These are phyloP conservation scores for Cathartes aura DNA, from an alignment of 2,113 vertebrate genomes.

Conservation along the genomic window DNA sequence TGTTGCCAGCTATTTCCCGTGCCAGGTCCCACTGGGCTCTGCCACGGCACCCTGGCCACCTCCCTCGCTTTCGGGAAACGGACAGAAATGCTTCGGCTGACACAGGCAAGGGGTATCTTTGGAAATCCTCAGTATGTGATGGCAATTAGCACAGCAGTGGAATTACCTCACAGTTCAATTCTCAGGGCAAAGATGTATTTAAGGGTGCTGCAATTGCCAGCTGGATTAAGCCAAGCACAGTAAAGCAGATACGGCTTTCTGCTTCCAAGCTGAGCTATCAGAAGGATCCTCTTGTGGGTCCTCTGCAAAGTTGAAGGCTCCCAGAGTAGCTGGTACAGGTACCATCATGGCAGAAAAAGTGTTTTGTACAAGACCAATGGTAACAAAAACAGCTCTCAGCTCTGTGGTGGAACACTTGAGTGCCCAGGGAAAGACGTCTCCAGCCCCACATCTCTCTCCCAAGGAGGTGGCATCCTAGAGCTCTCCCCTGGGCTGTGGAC, in stretches of 20 bases:
- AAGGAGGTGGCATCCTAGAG: neutral
- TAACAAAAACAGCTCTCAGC: neutral
- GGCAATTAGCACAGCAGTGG: neutral
- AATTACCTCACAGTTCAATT: neutral
- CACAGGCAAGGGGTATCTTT: neutral
- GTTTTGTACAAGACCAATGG: neutral
- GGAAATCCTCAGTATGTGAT: neutral
- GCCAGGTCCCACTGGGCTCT: neutral
- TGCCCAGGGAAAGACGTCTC: neutral
- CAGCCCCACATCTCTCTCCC: neutral
- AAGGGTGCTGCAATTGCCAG: neutral
- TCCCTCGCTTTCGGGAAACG: neutral
- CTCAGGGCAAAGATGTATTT: neutral
- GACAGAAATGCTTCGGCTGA: neutral
- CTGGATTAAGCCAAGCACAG: conserved; percentile 9
- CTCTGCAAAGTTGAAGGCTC: neutral
- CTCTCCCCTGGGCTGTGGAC: neutral
- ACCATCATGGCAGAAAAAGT: neutral
- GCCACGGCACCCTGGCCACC: neutral
- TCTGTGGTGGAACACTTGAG: neutral
- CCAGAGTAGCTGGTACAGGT: neutral
- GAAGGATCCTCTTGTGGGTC: neutral
- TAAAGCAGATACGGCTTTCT: neutral
- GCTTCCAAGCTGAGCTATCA: neutral
- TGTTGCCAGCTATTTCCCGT: neutral